Evolutionary conservation across 2,888 invertebrate species (phyloP), one percentile per base, ranked within the genome.

Genomic region (Caenorhabditis macrosperma): DNA sequence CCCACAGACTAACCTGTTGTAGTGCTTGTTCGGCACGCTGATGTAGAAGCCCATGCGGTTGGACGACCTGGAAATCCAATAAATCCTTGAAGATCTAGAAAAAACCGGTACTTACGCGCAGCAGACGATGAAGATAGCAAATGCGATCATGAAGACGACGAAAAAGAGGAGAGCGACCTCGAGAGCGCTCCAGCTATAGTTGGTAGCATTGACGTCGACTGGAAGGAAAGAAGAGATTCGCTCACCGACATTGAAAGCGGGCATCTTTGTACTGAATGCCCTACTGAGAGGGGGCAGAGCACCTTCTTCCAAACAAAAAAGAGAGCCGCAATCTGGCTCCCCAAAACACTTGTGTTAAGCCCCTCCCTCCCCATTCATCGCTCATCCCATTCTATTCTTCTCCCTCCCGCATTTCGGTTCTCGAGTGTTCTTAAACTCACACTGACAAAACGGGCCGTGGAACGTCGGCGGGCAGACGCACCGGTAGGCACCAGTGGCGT

Each of bases 401-500:
- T n/a, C 35, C 38, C 22, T 46, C n/a, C 33, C 33, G 4, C 6
- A 54, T 33, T n/a, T 54, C 33, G 17, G 30, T 17, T 48, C 10
- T 28, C 41, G 17, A 38, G 38, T 9, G 54, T 24, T 55, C 20
- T 26, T 38, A 46, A 9, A 74, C 81, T 61, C 38, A 81, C 81
- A 78, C 46, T 81, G 81, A 64, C 81, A 81, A 48, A 81, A 81
- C 26, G 81, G 81, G 5, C 81, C 81, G 24, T 81, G 81, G 61
- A 78, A 81, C 6, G 72, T 20, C 46, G 68, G 48, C 1, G 77
- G 67, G 35, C 81, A 81, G 1, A 59, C 28, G 52, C 81, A 81
- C 12, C 78, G 74, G 44, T 74, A 74, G 2, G 64, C 41, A 5
- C 74, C 72, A 3, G 77, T 74, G 2, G 26, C 9, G 38, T 81